These are phyloP conservation scores for Myotis findleyi DNA, from an alignment of 2,797 vertebrate species.

Conservation along the genomic window DNA sequence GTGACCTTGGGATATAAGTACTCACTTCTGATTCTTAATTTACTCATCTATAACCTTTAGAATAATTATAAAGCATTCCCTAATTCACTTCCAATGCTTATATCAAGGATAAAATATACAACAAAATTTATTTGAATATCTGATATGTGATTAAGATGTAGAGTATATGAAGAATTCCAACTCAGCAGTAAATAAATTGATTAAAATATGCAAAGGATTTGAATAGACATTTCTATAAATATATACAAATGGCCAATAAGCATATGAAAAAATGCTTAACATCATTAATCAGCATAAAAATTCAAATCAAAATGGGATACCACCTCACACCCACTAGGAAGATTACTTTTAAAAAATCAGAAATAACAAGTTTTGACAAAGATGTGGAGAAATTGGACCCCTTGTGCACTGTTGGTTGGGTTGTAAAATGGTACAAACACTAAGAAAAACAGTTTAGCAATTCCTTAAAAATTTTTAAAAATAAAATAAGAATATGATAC, in stretches of 20 bases:
- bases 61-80: neutral
- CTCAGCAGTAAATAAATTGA: neutral
- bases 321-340: neutral
- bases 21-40: neutral
- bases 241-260: neutral
- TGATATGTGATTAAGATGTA: neutral
- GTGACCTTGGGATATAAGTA: neutral
- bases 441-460: neutral
- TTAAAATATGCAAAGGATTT: neutral
- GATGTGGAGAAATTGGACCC: neutral
- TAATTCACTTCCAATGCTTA: neutral
- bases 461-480: neutral
- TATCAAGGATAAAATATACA: neutral
- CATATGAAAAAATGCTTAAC: neutral
- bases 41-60: neutral
- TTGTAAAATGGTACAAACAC: neutral
- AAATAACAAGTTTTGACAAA: neutral
- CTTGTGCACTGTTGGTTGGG: neutral
- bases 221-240: neutral
- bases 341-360: neutral
- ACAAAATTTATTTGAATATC: neutral
- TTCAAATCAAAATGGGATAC: neutral
- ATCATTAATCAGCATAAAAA: neutral
- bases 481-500: neutral
- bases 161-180: neutral